Evolutionary conservation across 2,888 invertebrate species (phyloP).

Genomic region (Eristalinus sepulchralis): DNA sequence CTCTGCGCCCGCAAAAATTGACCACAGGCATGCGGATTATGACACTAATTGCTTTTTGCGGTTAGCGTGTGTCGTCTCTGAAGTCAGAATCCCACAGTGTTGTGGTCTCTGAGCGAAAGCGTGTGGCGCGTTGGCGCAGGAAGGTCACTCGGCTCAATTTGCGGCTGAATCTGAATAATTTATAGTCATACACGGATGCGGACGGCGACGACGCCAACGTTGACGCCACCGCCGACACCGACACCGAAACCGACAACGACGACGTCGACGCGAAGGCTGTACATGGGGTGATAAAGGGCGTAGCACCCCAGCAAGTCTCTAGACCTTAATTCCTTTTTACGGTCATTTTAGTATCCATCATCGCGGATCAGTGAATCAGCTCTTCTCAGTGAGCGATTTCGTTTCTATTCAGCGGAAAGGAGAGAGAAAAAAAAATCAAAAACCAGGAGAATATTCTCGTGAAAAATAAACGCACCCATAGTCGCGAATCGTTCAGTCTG

Average conservation of each 20-base stretch:
- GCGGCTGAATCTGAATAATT: slow-evolving; percentile 46
- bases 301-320: slow-evolving; percentile 75
- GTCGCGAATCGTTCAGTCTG: slow-evolving; percentile 70
- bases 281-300: slow-evolving; percentile 66
- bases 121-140: slow-evolving; percentile 32
- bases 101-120: background rate
- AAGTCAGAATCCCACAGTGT: slow-evolving; percentile 6
- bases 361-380: slow-evolving; percentile 78
- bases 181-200: slow-evolving; percentile 44
- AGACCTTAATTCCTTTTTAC: slow-evolving; percentile 81
- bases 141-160: slow-evolving; percentile 58
- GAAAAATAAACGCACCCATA: slow-evolving; percentile 69
- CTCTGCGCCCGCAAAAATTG: slow-evolving; percentile 44
- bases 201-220: background rate
- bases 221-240: background rate
- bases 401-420: slow-evolving; percentile 66
- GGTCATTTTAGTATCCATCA: slow-evolving; percentile 81
- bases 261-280: slow-evolving; percentile 2
- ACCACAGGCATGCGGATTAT: slow-evolving; percentile 71
- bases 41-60: slow-evolving; percentile 70
- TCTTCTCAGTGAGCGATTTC: slow-evolving; percentile 71
- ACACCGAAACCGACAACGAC: background rate
- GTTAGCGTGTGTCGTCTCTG: slow-evolving; percentile 26
- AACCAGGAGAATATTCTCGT: slow-evolving; percentile 63
- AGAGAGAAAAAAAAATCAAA: slow-evolving; percentile 8